phyloP scores from a whole-genome alignment of 2,888 invertebrate genomes.

The Helicoverpa assulta region DNA sequence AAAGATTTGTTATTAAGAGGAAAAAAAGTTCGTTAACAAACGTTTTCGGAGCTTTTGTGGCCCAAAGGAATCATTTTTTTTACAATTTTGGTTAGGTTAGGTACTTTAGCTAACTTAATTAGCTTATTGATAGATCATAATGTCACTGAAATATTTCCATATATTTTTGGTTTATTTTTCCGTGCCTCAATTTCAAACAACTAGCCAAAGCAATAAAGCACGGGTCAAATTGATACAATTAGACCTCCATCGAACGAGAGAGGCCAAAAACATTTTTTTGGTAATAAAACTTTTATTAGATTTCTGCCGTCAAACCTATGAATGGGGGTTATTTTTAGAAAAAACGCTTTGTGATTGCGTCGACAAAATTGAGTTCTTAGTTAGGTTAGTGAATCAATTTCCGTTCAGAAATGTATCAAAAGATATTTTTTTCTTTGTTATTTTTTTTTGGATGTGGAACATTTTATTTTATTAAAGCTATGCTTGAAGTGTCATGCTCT shows the following conservation, averaged over 20 bases:
- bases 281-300: conserved; percentile 1
- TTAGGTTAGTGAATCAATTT: not conserved
- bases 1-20: too few species aligned
- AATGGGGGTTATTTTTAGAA: not conserved
- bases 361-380: not conserved
- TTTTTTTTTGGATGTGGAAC: not conserved
- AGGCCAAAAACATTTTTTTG: not conserved
- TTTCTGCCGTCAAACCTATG: not conserved
- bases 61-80: too few species aligned
- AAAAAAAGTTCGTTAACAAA: too few species aligned
- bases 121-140: too few species aligned
- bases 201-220: not conserved
- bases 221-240: not conserved
- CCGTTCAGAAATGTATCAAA: not conserved
- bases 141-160: too few species aligned
- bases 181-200: too few species aligned
- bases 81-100: too few species aligned
- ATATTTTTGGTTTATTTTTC: too few species aligned
- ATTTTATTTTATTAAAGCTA: not conserved
- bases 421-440: not conserved
- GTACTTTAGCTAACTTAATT: too few species aligned
- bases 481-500: not conserved
- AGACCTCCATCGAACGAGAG: not conserved
- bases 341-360: too few species aligned
- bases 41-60: too few species aligned